These are phyloP conservation scores for Taenaris catops DNA, from an alignment of 2,888 invertebrate genomes.

Conservation along the genomic window DNA sequence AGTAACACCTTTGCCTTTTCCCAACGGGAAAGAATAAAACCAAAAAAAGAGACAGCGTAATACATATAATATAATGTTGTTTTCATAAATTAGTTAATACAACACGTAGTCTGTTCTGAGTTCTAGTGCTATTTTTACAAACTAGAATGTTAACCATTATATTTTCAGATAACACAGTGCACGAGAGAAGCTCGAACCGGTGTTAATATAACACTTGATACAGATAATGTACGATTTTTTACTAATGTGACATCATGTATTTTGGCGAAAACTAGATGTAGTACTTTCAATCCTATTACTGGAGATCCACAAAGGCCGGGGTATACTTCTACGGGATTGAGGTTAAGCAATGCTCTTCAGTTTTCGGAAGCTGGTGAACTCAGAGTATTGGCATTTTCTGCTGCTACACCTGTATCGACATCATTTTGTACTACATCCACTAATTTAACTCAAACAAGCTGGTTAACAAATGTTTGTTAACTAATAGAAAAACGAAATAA, in stretches of 20 bases:
- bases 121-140: neutral
- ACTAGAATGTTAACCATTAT: too few species aligned
- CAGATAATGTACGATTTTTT: slow-evolving; percentile 74
- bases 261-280: slow-evolving; percentile 81
- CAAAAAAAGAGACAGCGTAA: neutral
- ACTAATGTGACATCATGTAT: slow-evolving; percentile 84
- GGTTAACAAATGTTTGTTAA: slow-evolving; percentile 66
- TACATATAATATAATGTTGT: too few species aligned
- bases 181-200: slow-evolving; percentile 73
- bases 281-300: slow-evolving; percentile 82
- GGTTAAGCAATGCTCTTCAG: slow-evolving; percentile 77
- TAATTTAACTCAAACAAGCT: slow-evolving; percentile 74
- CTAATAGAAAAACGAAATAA: neutral
- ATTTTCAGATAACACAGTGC: slow-evolving; percentile 69
- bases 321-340: slow-evolving; percentile 49
- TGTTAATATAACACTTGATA: slow-evolving; percentile 65
- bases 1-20: too few species aligned
- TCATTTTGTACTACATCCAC: slow-evolving; percentile 73
- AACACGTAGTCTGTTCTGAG: neutral
- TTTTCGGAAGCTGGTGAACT: slow-evolving; percentile 76
- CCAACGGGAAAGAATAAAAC: too few species aligned
- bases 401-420: slow-evolving; percentile 65
- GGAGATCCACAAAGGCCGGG: slow-evolving; percentile 80
- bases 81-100: neutral
- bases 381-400: slow-evolving; percentile 74